Percentiles rank a stretch among this genome's conserved stretches.
phyloP scores from a whole-genome alignment of 1,140 invertebrate species.

The Thrips palmi region DNA sequence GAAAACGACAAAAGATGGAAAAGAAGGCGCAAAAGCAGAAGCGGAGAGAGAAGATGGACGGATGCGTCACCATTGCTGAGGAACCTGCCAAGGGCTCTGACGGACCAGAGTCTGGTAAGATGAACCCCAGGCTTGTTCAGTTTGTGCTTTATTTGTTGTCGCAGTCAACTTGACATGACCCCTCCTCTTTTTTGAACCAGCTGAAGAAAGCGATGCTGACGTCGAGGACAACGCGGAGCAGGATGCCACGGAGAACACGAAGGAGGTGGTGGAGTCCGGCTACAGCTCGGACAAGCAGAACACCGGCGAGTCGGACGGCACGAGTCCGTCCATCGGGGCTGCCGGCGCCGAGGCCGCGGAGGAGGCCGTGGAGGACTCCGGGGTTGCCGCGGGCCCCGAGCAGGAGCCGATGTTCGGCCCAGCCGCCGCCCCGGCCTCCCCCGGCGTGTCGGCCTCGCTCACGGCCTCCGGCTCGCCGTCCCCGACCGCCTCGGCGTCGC shows the following conservation, averaged over 20 bases:
- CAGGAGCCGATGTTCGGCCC: too few relatives aligned
- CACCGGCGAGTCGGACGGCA: slow-evolving; percentile 13
- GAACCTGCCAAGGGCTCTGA: slow-evolving; percentile 15
- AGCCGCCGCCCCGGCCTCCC: too few relatives aligned
- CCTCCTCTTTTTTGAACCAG: neutral
- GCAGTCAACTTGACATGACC: neutral
- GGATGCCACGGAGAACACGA: slow-evolving; percentile 20
- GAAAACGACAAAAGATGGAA: slow-evolving; percentile 43
- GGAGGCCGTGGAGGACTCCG: too few relatives aligned
- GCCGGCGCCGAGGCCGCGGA: slow-evolving; percentile 7
- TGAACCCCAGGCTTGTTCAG: too few relatives aligned
- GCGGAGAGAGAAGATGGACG: slow-evolving; percentile 9
- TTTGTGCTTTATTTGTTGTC: slow-evolving; percentile 9
- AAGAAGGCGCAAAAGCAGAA: slow-evolving; percentile 30
- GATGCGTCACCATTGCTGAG: slow-evolving; percentile 8
- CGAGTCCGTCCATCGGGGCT: slow-evolving; percentile 14
- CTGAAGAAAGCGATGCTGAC: slow-evolving; percentile 47
- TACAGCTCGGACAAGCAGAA: slow-evolving; percentile 46
- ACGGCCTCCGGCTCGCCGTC: too few relatives aligned
- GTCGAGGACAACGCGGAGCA: slow-evolving; percentile 60
- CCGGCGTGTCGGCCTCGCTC: too few relatives aligned
- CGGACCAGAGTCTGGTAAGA: too few relatives aligned
- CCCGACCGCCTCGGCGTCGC: too few relatives aligned
- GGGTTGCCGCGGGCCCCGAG: too few relatives aligned
- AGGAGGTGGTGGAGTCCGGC: slow-evolving; percentile 38